phyloP scores from a whole-genome alignment of 2,113 vertebrate genomes.

The Ptilonorhynchus violaceus region DNA sequence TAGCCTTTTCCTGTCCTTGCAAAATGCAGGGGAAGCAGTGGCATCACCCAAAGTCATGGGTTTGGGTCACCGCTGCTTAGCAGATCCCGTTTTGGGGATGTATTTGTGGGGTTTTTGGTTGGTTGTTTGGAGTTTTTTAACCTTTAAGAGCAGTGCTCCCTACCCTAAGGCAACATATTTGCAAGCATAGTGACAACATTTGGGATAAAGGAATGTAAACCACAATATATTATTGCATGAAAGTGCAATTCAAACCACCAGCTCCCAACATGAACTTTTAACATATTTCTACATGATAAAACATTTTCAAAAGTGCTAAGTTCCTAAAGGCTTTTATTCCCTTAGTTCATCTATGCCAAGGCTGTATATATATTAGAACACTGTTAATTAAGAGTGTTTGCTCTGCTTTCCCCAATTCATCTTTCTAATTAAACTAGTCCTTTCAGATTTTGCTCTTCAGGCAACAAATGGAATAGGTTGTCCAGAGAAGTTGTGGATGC shows the following conservation, averaged over 20 bases:
- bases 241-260: background rate
- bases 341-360: background rate
- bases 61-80: background rate
- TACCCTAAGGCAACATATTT: background rate
- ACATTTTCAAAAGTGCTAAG: background rate
- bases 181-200: background rate
- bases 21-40: background rate
- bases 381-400: background rate
- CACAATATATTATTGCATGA: fast-evolving
- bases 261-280: background rate
- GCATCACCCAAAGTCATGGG: background rate
- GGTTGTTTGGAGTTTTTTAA: background rate
- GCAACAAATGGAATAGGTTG: background rate
- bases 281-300: background rate
- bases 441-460: background rate
- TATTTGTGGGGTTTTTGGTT: background rate
- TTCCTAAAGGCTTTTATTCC: background rate
- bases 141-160: background rate
- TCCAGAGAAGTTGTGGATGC: background rate
- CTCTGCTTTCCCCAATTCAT: background rate
- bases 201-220: background rate
- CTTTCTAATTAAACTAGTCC: slow-evolving; percentile 5
- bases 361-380: background rate
- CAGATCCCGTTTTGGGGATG: background rate
- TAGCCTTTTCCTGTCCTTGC: background rate